Percentiles rank a stretch among this genome's conserved stretches.
These are phyloP conservation scores for Cataglyphis livida DNA, from an alignment of 2,888 invertebrate genomes.

Conservation along the genomic window DNA sequence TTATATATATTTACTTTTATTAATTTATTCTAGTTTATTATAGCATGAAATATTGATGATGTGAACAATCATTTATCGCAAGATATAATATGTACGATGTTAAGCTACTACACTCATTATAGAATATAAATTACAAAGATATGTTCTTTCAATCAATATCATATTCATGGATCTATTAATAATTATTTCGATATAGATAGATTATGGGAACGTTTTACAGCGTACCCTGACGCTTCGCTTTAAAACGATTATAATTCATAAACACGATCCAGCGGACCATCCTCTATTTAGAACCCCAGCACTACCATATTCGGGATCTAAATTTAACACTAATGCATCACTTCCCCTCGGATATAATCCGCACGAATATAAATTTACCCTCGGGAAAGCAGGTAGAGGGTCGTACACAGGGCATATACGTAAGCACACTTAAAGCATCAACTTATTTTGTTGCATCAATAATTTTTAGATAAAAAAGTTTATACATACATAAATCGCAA, in stretches of 20 bases:
- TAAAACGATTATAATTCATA: slow-evolving; percentile 55
- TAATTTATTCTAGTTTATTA: too few species aligned
- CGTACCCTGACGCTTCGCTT: slow-evolving; percentile 40
- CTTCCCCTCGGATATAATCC: slow-evolving; percentile 43
- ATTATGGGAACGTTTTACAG: slow-evolving; percentile 36
- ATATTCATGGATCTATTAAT: slow-evolving; percentile 42
- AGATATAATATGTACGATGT: not conserved
- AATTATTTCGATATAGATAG: slow-evolving; percentile 39
- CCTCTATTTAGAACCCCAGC: slow-evolving; percentile 35
- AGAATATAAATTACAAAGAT: not conserved
- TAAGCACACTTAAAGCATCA: not conserved
- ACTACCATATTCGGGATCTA: slow-evolving; percentile 43
- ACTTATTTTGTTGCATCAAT: not conserved
- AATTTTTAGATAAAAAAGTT: not conserved
- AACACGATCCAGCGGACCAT: slow-evolving; percentile 43
- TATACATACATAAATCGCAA: not conserved
- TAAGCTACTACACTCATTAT: not conserved
- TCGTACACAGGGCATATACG: not conserved
- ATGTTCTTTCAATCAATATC: slow-evolving; percentile 19
- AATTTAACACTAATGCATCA: slow-evolving; percentile 56
- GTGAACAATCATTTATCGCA: not conserved
- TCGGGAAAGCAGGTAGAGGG: slow-evolving; percentile 20
- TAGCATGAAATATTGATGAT: not conserved
- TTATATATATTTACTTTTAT: too few species aligned
- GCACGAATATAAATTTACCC: slow-evolving; percentile 50